Conservation (phyloP, 2,888 invertebrate genomes). For the Pycnomerus fuliginosus region DNA sequence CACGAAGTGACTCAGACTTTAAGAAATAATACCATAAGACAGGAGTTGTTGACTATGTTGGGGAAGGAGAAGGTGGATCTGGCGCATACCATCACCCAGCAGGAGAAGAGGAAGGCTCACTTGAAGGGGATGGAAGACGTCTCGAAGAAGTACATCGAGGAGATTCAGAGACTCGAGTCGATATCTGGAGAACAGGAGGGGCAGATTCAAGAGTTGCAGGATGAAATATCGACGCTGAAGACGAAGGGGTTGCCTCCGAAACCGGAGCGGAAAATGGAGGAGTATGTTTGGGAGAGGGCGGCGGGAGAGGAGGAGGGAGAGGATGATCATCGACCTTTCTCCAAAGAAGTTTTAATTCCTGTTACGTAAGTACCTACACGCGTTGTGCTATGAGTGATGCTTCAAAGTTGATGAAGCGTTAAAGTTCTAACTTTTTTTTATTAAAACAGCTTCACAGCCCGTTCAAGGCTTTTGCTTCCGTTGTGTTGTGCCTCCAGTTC, state of each 20-base stretch:
- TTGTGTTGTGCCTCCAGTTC: no score
- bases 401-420: no score
- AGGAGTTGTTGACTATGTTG: slow-evolving; percentile 58
- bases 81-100: slow-evolving; percentile 48
- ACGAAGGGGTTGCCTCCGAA: slow-evolving; percentile 41
- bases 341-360: slow-evolving; percentile 13
- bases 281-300: slow-evolving; percentile 12
- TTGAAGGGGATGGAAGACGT: slow-evolving; percentile 41
- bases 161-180: slow-evolving; percentile 48
- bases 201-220: slow-evolving; percentile 44
- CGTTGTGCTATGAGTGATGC: no score
- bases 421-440: no score
- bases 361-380: slow-evolving; percentile 16
- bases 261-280: slow-evolving; percentile 23
- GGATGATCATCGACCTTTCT: slow-evolving; percentile 23
- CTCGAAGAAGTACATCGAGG: slow-evolving; percentile 45
- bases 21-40: slow-evolving; percentile 57
- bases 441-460: no score
- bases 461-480: no score
- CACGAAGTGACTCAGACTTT: slow-evolving; percentile 52
- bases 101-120: slow-evolving; percentile 43
- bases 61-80: slow-evolving; percentile 57
- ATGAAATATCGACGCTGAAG: slow-evolving; percentile 43
- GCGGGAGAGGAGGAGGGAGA: slow-evolving; percentile 26
- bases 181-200: slow-evolving; percentile 48